Evolutionary conservation across 1,140 invertebrate species (phyloP), one percentile per base, ranked within the genome.

Genomic region (Chrysomallon squamiferum): DNA sequence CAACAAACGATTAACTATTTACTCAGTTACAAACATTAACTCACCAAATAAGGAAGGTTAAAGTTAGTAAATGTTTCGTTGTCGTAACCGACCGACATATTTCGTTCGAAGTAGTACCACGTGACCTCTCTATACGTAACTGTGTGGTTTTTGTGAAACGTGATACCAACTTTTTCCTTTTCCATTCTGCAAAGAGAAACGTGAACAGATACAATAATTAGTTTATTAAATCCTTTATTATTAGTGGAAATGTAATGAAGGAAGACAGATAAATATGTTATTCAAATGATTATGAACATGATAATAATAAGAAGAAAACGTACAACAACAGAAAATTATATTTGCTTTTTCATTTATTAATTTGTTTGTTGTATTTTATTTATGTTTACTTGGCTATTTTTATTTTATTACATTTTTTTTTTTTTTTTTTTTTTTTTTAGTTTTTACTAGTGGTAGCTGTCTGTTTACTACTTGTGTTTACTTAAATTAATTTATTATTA

Each of bases 11-110:
- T n/a, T n/a, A n/a, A n/a, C n/a, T n/a, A n/a, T n/a, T n/a, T n/a
- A n/a, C n/a, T n/a, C n/a, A 38, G 35, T 38, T 38, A 38, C 6
- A 15, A 38, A 38, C 15, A 15, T 38, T 15, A 38, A 7, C 75
- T 70, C 62, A 81, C 79, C 62, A 84, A 63, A 33, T 82, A 69
- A 1, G 83, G 80, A 58, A 84, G 71, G 68, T 86, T 86, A 25
- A 84, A 30, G 33, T 83, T 83, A 25, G 72, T 73, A 45, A 86
- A 77, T 25, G 64, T 64, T 43, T 86, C 84, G 64, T 82, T 75
- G 25, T 81, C 71, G 9, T 64, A 63, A 25, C 80, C 78, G 47
- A 72, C 66, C 60, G 76, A 77, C 33, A 62, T 68, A 9, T 71
- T 66, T 32, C 62, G 61, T 38, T 72, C 64, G 63, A 77, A 77